Evolutionary conservation across 2,797 vertebrate species (phyloP).

Genomic region (Silurus aristotelis): DNA sequence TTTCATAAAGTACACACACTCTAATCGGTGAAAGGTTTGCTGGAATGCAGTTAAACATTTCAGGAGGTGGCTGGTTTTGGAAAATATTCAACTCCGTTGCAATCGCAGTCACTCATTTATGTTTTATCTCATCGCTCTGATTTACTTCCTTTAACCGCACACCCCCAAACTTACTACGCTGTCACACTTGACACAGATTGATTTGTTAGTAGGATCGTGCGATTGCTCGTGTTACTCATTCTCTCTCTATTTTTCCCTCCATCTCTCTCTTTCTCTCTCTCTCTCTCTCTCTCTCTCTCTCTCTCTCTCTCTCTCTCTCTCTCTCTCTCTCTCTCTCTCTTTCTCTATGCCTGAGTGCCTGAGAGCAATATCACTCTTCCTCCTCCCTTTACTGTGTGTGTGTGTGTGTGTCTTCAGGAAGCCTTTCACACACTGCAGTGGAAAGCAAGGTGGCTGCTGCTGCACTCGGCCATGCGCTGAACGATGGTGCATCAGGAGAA

Average conservation of each 20-base stretch:
- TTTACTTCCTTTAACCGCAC: neutral
- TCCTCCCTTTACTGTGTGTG: slow-evolving; percentile 30
- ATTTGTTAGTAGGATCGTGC: neutral
- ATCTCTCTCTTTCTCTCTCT: slow-evolving; percentile 33
- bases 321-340: slow-evolving; percentile 37
- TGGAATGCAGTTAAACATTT: neutral
- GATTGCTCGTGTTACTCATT: neutral
- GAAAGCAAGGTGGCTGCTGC: slow-evolving; percentile 69
- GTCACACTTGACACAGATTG: neutral
- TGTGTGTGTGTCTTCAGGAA: slow-evolving; percentile 60
- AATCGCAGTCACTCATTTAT: neutral
- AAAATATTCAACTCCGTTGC: neutral
- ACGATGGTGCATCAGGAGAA: slow-evolving; percentile 82
- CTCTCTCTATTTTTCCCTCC: neutral
- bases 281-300: slow-evolving; percentile 33
- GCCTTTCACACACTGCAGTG: slow-evolving; percentile 74
- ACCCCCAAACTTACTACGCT: no score
- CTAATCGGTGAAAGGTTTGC: neutral
- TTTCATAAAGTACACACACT: neutral
- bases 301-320: slow-evolving; percentile 14
- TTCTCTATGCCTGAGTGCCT: slow-evolving; percentile 33
- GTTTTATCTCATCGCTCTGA: neutral
- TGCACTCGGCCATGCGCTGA: slow-evolving; percentile 70
- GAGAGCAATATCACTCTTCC: slow-evolving; percentile 38
- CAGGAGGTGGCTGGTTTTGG: neutral